A percentile compares a stretch with the other conserved stretches of the same genome.
phyloP scores from a whole-genome alignment of 2,888 invertebrate genomes.

The Pelosia muscerda region DNA sequence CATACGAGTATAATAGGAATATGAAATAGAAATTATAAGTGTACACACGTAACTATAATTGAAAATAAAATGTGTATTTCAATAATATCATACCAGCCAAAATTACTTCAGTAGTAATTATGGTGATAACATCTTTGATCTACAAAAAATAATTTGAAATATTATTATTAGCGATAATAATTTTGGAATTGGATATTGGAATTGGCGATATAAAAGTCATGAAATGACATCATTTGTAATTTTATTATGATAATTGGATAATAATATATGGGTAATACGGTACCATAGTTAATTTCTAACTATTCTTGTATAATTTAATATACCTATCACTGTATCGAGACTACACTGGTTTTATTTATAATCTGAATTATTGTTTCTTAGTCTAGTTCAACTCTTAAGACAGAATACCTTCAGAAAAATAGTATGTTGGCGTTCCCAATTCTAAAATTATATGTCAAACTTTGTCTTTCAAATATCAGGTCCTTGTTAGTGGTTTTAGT shows the following conservation, averaged over 20 bases:
- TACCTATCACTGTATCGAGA: constrained; percentile 2
- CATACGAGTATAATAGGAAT: neutral
- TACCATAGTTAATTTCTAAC: neutral
- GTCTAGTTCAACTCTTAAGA: neutral
- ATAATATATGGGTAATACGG: neutral
- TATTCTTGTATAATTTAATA: neutral
- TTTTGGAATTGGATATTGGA: too few species aligned
- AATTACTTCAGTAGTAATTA: neutral
- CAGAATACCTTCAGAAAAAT: neutral
- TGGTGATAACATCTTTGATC: neutral
- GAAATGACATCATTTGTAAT: too few species aligned
- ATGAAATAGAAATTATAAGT: neutral
- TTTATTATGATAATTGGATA: too few species aligned
- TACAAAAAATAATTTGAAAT: neutral
- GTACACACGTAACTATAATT: neutral
- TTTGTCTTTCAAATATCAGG: constrained; percentile 22
- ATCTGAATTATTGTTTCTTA: neutral
- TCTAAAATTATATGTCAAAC: constrained; percentile 13
- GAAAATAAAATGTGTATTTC: neutral
- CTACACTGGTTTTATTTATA: neutral
- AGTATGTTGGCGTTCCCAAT: neutral
- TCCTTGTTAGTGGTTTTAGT: constrained; percentile 31
- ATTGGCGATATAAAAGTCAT: too few species aligned
- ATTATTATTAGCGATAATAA: neutral
- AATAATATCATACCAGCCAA: neutral